These are phyloP conservation scores for Scomberomorus guttatus DNA, from an alignment of 2,797 vertebrate species.

Conservation along the genomic window DNA sequence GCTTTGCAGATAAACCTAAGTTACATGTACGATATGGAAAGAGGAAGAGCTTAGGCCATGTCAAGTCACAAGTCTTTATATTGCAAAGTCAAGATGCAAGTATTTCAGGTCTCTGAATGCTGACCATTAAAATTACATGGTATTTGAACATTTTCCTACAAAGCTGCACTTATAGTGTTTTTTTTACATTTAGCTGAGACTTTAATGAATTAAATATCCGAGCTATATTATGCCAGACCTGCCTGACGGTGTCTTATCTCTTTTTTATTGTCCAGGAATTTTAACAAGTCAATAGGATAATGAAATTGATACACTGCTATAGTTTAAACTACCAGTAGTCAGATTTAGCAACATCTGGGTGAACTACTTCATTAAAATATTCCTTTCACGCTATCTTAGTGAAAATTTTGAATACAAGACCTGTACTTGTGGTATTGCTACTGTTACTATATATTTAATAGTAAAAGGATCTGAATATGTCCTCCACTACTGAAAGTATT, in stretches of 20 bases:
- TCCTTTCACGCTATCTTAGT: background rate
- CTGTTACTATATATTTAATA: background rate
- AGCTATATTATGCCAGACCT: background rate
- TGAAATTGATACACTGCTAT: background rate
- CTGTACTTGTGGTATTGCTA: background rate
- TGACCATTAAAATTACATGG: background rate
- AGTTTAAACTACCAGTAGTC: background rate
- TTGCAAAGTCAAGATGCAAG: background rate
- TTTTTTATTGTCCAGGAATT: background rate
- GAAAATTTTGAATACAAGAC: background rate
- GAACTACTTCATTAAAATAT: background rate
- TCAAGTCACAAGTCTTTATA: too few relatives aligned
- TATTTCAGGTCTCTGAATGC: background rate
- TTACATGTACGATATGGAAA: too few relatives aligned
- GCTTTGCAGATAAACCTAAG: background rate
- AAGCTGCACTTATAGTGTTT: background rate
- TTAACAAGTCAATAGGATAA: background rate
- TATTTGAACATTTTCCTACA: background rate
- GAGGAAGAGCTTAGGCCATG: background rate
- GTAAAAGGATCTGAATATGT: background rate
- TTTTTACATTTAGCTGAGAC: background rate
- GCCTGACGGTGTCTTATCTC: background rate
- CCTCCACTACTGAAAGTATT: background rate
- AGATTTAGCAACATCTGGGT: background rate
- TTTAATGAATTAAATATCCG: too few relatives aligned